Evolutionary conservation across 1,140 invertebrate species (phyloP).

Genomic region (Vanessa atalanta): DNA sequence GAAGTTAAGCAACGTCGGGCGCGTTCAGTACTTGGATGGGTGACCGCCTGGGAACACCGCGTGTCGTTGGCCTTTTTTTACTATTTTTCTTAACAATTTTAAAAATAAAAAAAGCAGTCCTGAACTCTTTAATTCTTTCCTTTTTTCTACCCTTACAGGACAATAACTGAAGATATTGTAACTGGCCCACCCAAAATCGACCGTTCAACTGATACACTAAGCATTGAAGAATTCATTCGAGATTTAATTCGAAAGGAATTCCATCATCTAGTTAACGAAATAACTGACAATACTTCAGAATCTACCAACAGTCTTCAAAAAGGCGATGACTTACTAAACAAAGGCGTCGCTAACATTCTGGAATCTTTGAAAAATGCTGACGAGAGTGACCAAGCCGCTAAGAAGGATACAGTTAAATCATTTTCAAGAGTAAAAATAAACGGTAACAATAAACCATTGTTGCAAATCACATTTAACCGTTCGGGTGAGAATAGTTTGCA

Average conservation of each 20-base stretch:
- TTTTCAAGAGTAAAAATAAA: slow-evolving; percentile 72
- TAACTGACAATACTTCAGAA: slow-evolving; percentile 50
- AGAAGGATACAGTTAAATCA: slow-evolving; percentile 54
- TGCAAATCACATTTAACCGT: slow-evolving; percentile 69
- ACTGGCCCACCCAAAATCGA: slow-evolving; percentile 50
- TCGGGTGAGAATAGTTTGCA: slow-evolving; percentile 68
- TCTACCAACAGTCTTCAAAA: slow-evolving; percentile 34
- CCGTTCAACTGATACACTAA: slow-evolving; percentile 65
- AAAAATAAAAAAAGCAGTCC: too few relatives aligned
- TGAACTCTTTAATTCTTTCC: not conserved
- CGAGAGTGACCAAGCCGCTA: slow-evolving; percentile 34
- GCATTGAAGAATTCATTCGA: slow-evolving; percentile 69
- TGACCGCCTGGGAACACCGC: slow-evolving; percentile 44
- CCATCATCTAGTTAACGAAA: slow-evolving; percentile 57
- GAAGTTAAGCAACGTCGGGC: slow-evolving; percentile 50
- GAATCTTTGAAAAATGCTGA: slow-evolving; percentile 54
- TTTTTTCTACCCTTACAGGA: slow-evolving; percentile 32
- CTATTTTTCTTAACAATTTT: not conserved
- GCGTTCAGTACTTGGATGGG: slow-evolving; percentile 46
- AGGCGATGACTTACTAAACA: slow-evolving; percentile 58
- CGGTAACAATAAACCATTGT: slow-evolving; percentile 70
- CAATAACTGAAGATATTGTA: slow-evolving; percentile 39
- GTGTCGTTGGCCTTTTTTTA: slow-evolving; percentile 34
- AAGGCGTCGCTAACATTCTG: slow-evolving; percentile 64
- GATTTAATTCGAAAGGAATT: slow-evolving; percentile 70